Conservation (phyloP, 2,113 vertebrate species). For the Oxygymnocypris stewartii region DNA sequence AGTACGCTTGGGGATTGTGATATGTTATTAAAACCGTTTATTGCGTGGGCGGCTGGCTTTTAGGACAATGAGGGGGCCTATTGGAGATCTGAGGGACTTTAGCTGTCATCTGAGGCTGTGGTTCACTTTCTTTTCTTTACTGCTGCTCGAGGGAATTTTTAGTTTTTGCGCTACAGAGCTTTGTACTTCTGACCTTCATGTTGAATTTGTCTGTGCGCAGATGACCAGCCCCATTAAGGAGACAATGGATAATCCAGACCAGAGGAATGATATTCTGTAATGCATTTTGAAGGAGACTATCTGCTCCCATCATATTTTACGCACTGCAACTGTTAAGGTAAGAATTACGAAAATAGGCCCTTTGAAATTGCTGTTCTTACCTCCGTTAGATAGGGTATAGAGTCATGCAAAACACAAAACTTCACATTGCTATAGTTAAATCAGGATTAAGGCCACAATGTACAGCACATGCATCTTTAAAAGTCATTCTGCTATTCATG, state of each 20-base stretch:
- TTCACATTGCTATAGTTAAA: not conserved
- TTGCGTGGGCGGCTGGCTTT: conserved; percentile 47
- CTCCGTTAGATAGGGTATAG: not conserved
- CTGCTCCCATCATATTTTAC: not conserved
- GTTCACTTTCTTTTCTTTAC: conserved; percentile 21
- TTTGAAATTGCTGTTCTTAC: not conserved
- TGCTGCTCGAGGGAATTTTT: conserved; percentile 33
- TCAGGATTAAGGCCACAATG: not conserved
- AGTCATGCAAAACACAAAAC: not conserved
- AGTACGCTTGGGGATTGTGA: conserved; percentile 46
- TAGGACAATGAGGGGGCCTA: conserved; percentile 49
- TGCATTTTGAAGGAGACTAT: conserved; percentile 2
- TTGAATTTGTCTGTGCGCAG: conserved; percentile 10
- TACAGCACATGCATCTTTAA: not conserved
- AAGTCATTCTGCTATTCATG: not conserved
- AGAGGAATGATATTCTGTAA: conserved; percentile 3
- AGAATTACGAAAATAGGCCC: not conserved
- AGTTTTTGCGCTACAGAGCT: conserved; percentile 20
- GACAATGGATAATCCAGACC: conserved; percentile 32
- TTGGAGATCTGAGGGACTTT: conserved; percentile 51
- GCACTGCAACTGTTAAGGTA: conserved; percentile 4
- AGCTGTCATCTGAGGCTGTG: conserved; percentile 37
- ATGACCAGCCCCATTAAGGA: conserved; percentile 26
- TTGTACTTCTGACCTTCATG: conserved; percentile 29
- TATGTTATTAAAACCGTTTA: conserved; percentile 68